Base-by-base conservation (phyloP, 2,113 vertebrate genomes). In the Corapipo altera region DNA sequence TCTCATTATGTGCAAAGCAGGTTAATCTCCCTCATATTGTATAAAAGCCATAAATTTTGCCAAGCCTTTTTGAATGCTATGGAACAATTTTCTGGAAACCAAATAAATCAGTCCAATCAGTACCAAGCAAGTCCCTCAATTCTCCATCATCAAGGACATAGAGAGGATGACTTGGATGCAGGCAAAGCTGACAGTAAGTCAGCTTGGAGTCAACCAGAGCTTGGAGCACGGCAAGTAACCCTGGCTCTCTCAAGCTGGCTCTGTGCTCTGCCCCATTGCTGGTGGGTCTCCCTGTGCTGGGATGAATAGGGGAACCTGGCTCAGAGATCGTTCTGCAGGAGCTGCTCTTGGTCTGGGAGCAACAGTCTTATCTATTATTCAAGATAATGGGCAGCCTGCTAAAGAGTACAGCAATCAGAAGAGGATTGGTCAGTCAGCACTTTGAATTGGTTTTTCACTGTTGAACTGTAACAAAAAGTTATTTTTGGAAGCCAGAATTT, bases 111-210 rank as follows among this genome's bases (percentile, higher is more conserved):
- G n/a, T 61, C 18, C 20, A 33, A 2, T 54, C 19, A 9, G 20
- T 52, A 39, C 18, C 23, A 69, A 69, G 19, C 9, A 28, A 65
- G 11, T 33, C 58, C 11, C 18, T 43, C 46, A 52, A 30, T 24
- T 76, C 17, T 19, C 65, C 6, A 1, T 21, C 22, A 12, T 9
- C 1, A 2, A 14, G 30, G 7, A 33, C 0, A 0, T 37, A 24
- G n/a, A 32, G 23, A 73, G 49, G 9, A 57, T 27, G 30, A 26
- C 5, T 22, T 15, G 27, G 44, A 19, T 8, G 8, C 13, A 55
- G 84, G 15, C 17, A 51, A 62, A 48, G 43, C 0, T 0, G 3
- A 11, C 39, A 24, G n/a, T 0, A 4, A 30, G 23, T 24, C 5
- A 7, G 23, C 48, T 49, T 49, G 48, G 49, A 27, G 26, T 52